Evolutionary conservation across 2,113 vertebrate genomes (phyloP), one percentile per base, ranked within the genome.

Genomic region (Smithornis capensis): DNA sequence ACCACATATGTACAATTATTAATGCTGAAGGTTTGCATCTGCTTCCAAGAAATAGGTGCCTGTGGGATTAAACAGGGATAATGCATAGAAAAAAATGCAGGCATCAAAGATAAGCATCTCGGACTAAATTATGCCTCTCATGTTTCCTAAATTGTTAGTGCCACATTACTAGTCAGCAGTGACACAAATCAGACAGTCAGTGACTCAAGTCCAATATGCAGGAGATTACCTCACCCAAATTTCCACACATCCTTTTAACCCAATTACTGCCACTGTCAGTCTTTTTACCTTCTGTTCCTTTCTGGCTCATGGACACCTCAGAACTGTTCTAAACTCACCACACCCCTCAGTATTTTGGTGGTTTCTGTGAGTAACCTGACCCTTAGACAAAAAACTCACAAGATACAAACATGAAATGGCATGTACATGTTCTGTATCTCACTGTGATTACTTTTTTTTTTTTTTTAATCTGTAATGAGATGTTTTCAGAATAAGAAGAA

Each of bases 401-500:
- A 79, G 52, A 69, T n/a, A 57, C 18, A 86, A 85, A 85, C 18
- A 4, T 31, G 56, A 84, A 94, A 81, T 81, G 19, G 19, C 74
- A 88, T 79, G 89, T 96, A 62, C 64, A 31, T 56, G 24, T 80
- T 80, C 83, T 81, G 6, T 52, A 52, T 71, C 35, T 82, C 78
- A 67, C 56, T 52, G 37, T 44, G 21, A n/a, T 49, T 63, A 25
- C 16, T 10, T 35, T 24, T 56, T 60, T 70, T 53, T 63, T 69
- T 76, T 21, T 28, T 10, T 13, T 6, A 40, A 53, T 89, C 71
- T 64, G 49, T 83, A 85, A 92, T 42, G 53, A 71, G 37, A 68
- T 89, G 45, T 86, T 91, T 95, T 90, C 71, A 87, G 87, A 92
- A 47, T n/a, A 60, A 81, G 64, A 91, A 88, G 89, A 88, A 91